These are phyloP conservation scores for Drosophila varians DNA, from an alignment of 1,140 invertebrate species.

Conservation along the genomic window DNA sequence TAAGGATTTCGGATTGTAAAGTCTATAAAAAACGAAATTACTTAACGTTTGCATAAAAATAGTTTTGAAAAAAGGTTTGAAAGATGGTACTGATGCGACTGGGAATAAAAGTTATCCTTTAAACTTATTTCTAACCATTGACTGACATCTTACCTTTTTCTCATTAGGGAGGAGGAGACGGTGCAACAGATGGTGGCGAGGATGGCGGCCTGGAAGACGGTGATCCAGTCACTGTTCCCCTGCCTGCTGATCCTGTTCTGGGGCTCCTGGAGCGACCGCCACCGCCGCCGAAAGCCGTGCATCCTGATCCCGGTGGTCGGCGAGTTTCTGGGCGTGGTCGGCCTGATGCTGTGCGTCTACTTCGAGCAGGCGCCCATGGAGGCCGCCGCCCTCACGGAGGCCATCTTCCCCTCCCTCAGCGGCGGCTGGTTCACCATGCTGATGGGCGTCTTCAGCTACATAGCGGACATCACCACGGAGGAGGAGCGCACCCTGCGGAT, in stretches of 20 bases:
- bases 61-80: too few species aligned
- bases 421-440: slow-evolving; percentile 93
- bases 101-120: too few species aligned
- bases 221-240: slow-evolving; percentile 89
- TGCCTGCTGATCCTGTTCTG: slow-evolving; percentile 91
- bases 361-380: slow-evolving; percentile 91
- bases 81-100: too few species aligned
- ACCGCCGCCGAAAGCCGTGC: slow-evolving; percentile 91
- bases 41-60: neutral
- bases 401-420: slow-evolving; percentile 90
- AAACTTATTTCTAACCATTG: too few species aligned
- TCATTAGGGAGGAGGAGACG: slow-evolving; percentile 86
- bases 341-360: slow-evolving; percentile 91
- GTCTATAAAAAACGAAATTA: too few species aligned
- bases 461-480: slow-evolving; percentile 92
- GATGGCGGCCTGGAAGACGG: slow-evolving; percentile 92
- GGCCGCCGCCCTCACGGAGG: slow-evolving; percentile 89
- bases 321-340: slow-evolving; percentile 90
- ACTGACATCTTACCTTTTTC: too few species aligned
- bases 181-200: slow-evolving; percentile 90
- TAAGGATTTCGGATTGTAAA: too few species aligned
- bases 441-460: slow-evolving; percentile 95
- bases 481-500: slow-evolving; percentile 92
- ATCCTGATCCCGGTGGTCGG: slow-evolving; percentile 93
- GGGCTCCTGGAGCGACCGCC: slow-evolving; percentile 90